These are phyloP conservation scores for Rhineura floridana DNA, from an alignment of 2,113 vertebrate species.

Conservation along the genomic window DNA sequence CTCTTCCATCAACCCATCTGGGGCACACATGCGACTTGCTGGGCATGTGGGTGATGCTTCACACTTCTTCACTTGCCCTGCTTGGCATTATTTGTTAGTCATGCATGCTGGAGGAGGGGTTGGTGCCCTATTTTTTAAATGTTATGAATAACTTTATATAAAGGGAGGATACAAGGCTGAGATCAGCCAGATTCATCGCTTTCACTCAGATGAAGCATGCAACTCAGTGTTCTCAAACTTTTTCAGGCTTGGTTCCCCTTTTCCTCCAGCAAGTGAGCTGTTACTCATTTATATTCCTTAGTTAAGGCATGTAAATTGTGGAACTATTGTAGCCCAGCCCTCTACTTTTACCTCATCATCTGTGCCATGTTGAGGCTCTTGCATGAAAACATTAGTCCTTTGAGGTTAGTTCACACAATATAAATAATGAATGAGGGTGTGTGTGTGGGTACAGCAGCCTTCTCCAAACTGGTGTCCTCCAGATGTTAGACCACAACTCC, in stretches of 20 bases:
- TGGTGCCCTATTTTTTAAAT: neutral
- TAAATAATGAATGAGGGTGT: neutral
- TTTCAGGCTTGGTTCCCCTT: no score
- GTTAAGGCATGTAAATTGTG: slow-evolving; percentile 28
- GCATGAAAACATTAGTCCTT: neutral
- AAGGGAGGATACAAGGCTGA: slow-evolving; percentile 30
- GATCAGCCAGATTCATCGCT: neutral
- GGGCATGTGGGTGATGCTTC: slow-evolving; percentile 35
- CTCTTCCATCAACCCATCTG: slow-evolving; percentile 46
- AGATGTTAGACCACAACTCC: no score
- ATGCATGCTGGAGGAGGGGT: slow-evolving; percentile 34
- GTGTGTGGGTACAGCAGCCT: neutral
- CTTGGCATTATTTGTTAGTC: slow-evolving; percentile 60
- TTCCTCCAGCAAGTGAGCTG: slow-evolving; percentile 42
- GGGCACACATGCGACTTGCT: slow-evolving; percentile 39
- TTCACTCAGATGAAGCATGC: neutral
- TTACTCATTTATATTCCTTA: slow-evolving; percentile 51
- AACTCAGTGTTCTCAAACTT: slow-evolving; percentile 42
- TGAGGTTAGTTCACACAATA: neutral
- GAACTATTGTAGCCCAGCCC: neutral
- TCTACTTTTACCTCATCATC: neutral
- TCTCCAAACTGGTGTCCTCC: neutral
- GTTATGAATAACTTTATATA: neutral
- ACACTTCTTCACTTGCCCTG: slow-evolving; percentile 53
- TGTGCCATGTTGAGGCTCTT: no score